Conservation (phyloP, 2,797 vertebrate genomes). For the Labeo calbasu region DNA sequence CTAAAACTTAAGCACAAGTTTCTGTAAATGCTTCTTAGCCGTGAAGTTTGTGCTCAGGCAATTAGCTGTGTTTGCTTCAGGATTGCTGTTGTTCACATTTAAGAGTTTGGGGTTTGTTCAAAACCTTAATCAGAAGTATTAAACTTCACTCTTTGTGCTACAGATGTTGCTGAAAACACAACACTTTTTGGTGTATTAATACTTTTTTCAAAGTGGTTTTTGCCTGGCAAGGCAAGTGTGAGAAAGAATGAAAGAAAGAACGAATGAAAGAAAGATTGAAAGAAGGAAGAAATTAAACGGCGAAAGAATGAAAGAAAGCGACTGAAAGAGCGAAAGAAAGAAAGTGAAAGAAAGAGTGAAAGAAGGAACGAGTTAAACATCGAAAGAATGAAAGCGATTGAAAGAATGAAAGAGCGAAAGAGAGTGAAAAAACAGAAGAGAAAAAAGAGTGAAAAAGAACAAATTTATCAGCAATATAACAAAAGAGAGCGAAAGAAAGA, state of each 20-base stretch:
- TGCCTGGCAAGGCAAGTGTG: not conserved
- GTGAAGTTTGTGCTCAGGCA: slow-evolving; percentile 26
- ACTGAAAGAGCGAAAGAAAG: too few species aligned
- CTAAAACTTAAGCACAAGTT: slow-evolving; percentile 39
- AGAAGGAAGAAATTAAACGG: too few species aligned
- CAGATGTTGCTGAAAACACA: not conserved
- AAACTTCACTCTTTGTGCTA: not conserved
- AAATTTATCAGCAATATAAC: too few species aligned
- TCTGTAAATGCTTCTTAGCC: slow-evolving; percentile 18
- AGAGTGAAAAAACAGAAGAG: too few species aligned
- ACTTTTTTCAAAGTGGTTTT: not conserved
- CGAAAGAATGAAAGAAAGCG: too few species aligned
- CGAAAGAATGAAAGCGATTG: too few species aligned
- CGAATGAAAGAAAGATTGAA: too few species aligned
- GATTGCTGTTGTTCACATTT: not conserved
- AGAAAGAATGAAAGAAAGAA: not conserved
- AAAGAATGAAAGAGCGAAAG: too few species aligned
- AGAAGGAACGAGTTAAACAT: too few species aligned
- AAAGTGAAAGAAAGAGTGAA: too few species aligned
- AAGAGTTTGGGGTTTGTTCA: slow-evolving; percentile 8
- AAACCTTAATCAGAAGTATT: slow-evolving; percentile 2
- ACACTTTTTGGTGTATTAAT: not conserved
- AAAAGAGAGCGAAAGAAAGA: too few species aligned
- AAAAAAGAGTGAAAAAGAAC: too few species aligned
- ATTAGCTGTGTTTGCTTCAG: slow-evolving; percentile 3